Conservation (phyloP, 2,113 vertebrate species). For the Ciconia maguari region DNA sequence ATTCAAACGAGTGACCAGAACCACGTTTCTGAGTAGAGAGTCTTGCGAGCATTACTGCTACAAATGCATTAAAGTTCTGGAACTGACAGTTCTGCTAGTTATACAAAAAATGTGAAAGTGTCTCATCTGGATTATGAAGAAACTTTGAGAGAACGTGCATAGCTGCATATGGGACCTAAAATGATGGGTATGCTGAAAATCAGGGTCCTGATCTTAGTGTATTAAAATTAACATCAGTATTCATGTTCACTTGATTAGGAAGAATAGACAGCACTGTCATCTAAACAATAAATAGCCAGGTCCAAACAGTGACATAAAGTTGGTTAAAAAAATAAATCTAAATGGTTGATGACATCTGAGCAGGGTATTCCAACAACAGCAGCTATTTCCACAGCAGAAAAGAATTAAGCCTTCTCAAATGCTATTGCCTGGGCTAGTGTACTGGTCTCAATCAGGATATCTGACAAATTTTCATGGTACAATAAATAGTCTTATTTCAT, state of each 20-base stretch:
- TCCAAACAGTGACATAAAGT: not conserved
- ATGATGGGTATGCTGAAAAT: not conserved
- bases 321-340: not conserved
- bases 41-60: not conserved
- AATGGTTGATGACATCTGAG: not conserved
- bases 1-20: not conserved
- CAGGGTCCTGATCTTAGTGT: not conserved
- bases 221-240: not conserved
- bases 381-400: not conserved
- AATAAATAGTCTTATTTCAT: not conserved
- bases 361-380: not conserved
- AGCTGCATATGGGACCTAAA: not conserved
- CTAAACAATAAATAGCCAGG: not conserved
- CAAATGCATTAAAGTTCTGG: not conserved
- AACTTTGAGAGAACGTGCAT: not conserved
- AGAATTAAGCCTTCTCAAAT: not conserved
- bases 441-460: not conserved
- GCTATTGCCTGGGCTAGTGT: fast-evolving
- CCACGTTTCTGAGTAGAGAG: not conserved
- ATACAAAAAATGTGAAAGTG: not conserved
- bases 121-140: fast-evolving
- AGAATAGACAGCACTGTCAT: not conserved
- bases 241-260: not conserved
- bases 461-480: not conserved
- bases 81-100: not conserved